Evolutionary conservation across 2,113 vertebrate genomes (phyloP).

Genomic region (Mastomys natalensis): DNA sequence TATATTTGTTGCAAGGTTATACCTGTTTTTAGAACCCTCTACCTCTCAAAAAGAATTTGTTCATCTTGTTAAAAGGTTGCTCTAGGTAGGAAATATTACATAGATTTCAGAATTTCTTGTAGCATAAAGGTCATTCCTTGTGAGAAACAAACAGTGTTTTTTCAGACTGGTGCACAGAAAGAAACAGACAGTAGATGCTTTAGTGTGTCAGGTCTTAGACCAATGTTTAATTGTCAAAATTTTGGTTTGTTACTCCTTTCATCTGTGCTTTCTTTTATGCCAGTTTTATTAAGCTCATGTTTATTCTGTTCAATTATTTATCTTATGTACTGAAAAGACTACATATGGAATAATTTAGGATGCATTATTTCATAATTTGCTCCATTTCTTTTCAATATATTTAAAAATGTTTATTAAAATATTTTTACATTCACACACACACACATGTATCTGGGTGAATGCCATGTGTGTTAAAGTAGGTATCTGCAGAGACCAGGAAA

Average conservation of each 20-base stretch:
- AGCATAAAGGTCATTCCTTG: slow-evolving; percentile 7
- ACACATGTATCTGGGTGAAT: neutral
- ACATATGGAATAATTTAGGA: slow-evolving; percentile 3
- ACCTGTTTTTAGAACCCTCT: slow-evolving; percentile 27
- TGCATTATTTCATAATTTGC: neutral
- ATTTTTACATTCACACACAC: neutral
- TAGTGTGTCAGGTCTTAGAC: neutral
- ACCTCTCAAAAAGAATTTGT: neutral
- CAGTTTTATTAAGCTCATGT: slow-evolving; percentile 25
- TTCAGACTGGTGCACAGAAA: too few species aligned
- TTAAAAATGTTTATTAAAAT: neutral
- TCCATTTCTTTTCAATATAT: neutral
- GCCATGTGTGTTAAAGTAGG: neutral
- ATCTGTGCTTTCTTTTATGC: slow-evolving; percentile 57
- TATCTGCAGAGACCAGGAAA: neutral
- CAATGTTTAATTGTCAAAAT: slow-evolving; percentile 4
- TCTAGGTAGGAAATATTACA: neutral
- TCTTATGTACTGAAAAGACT: slow-evolving; percentile 10
- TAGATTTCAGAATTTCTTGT: slow-evolving; percentile 31
- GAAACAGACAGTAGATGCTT: neutral
- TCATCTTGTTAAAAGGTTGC: neutral
- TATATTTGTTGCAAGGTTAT: neutral
- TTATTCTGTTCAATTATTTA: slow-evolving; percentile 50
- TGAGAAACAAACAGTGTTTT: slow-evolving; percentile 26
- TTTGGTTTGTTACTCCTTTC: neutral